Evolutionary conservation across 2,888 invertebrate genomes (phyloP).

Genomic region (Adelognathus sp.): DNA sequence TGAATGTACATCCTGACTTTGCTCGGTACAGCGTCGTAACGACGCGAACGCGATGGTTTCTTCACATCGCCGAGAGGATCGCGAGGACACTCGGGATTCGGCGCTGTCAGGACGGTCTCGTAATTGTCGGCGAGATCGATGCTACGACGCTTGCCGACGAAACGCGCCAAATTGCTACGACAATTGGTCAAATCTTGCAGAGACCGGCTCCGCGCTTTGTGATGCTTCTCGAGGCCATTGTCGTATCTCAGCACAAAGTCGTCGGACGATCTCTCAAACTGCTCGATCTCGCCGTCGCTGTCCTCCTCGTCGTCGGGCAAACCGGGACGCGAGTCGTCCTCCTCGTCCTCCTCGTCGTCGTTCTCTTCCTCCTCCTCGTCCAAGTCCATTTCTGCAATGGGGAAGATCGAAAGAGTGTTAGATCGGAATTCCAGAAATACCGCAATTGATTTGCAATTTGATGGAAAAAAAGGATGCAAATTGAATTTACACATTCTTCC

Average conservation of each 20-base stretch:
- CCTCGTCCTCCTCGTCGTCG: constrained; percentile 66
- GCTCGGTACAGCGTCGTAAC: constrained; percentile 72
- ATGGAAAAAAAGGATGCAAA: no score
- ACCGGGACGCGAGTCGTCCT: constrained; percentile 61
- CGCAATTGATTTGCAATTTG: no score
- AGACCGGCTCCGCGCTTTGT: constrained; percentile 74
- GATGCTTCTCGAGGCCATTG: constrained; percentile 57
- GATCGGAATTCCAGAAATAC: no score
- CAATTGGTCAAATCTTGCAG: constrained; percentile 73
- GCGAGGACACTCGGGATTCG: constrained; percentile 28
- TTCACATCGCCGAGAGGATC: constrained; percentile 49
- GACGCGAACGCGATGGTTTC: constrained; percentile 58
- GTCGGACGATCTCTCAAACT: constrained; percentile 73
- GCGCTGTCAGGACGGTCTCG: neutral
- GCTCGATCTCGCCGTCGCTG: constrained; percentile 68
- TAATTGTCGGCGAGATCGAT: constrained; percentile 44
- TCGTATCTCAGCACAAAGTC: constrained; percentile 67
- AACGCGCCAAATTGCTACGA: constrained; percentile 48
- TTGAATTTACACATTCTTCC: no score
- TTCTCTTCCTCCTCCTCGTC: constrained; percentile 57
- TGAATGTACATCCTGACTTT: constrained; percentile 76
- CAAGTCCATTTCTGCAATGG: constrained; percentile 51
- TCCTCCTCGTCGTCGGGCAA: constrained; percentile 65
- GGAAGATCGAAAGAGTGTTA: no score
- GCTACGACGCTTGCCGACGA: constrained; percentile 58